These are phyloP conservation scores for Alethe castanea DNA, from an alignment of 2,113 vertebrate species.

Conservation along the genomic window DNA sequence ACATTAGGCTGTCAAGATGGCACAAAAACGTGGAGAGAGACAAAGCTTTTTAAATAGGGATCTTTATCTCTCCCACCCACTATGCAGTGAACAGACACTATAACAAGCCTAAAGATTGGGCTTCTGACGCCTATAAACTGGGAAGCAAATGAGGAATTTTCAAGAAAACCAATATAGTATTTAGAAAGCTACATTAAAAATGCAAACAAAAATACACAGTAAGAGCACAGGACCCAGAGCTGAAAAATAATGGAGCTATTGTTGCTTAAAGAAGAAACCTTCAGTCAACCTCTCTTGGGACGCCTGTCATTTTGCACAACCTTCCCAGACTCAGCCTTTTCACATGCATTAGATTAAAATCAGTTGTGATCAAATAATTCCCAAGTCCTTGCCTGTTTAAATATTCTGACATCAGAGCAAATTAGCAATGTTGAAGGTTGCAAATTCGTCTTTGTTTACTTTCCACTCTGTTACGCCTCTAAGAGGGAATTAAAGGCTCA, in stretches of 20 bases:
- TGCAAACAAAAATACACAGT: slow-evolving; percentile 1
- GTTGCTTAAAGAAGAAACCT: slow-evolving; percentile 72
- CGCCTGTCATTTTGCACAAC: slow-evolving; percentile 67
- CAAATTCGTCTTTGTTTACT: slow-evolving; percentile 84
- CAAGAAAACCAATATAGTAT: not conserved
- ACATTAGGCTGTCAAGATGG: slow-evolving; percentile 25
- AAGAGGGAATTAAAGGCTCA: slow-evolving; percentile 84
- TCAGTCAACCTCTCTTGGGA: slow-evolving; percentile 72
- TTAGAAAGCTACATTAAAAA: slow-evolving; percentile 9
- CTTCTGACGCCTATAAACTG: not conserved
- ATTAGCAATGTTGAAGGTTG: slow-evolving; percentile 81
- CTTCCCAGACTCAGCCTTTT: slow-evolving; percentile 69
- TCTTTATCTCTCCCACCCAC: slow-evolving; percentile 9
- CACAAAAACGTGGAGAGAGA: not conserved
- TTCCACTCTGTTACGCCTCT: slow-evolving; percentile 79
- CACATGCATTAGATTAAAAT: slow-evolving; percentile 78
- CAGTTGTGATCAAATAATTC: slow-evolving; percentile 78
- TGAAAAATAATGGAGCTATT: slow-evolving; percentile 66
- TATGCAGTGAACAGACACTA: not conserved
- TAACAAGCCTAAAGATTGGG: not conserved
- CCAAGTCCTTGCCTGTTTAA: slow-evolving; percentile 75
- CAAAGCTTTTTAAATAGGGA: slow-evolving; percentile 34
- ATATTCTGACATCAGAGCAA: slow-evolving; percentile 84
- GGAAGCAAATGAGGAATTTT: slow-evolving; percentile 27
- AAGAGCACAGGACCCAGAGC: slow-evolving; percentile 21